Percentiles rank a stretch among this genome's conserved stretches.
Conservation (phyloP, 2,113 vertebrate species). For the Mobula hypostoma region DNA sequence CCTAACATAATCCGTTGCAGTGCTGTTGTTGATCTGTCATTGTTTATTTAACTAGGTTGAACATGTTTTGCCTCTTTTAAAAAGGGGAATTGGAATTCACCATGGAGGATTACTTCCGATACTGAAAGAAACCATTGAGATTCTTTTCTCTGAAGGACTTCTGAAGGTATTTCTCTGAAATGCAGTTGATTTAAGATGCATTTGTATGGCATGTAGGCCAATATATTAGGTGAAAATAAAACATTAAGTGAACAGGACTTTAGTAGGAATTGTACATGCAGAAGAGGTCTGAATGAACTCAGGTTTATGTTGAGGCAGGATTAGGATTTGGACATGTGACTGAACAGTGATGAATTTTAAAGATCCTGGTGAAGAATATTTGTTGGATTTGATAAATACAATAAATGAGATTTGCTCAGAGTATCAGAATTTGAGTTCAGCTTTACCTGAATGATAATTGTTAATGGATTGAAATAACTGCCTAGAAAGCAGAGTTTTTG, state of each 20-base stretch:
- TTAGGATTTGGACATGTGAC: neutral
- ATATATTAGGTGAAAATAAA: too few species aligned
- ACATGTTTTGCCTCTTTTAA: constrained; percentile 83
- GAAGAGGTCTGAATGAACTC: neutral
- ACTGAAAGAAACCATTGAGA: constrained; percentile 96
- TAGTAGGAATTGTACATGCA: neutral
- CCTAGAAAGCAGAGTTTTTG: neutral
- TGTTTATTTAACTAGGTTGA: constrained; percentile 57
- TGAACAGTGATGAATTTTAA: neutral
- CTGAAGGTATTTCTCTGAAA: constrained; percentile 69
- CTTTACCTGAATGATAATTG: neutral
- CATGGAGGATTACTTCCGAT: constrained; percentile 95
- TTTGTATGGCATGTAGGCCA: too few species aligned
- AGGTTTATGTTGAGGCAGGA: neutral
- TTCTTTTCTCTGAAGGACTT: constrained; percentile 93
- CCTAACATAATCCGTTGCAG: neutral
- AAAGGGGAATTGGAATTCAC: constrained; percentile 91
- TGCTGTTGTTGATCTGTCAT: neutral
- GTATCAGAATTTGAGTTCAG: neutral
- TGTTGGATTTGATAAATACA: neutral
- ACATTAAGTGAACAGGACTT: neutral
- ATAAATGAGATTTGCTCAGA: neutral
- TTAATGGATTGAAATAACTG: neutral
- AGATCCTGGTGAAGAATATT: neutral
- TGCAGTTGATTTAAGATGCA: neutral